A percentile compares a stretch with the other conserved stretches of the same genome.
These are phyloP conservation scores for Premnoplex brunnescens DNA, from an alignment of 2,797 vertebrate species.

Conservation along the genomic window DNA sequence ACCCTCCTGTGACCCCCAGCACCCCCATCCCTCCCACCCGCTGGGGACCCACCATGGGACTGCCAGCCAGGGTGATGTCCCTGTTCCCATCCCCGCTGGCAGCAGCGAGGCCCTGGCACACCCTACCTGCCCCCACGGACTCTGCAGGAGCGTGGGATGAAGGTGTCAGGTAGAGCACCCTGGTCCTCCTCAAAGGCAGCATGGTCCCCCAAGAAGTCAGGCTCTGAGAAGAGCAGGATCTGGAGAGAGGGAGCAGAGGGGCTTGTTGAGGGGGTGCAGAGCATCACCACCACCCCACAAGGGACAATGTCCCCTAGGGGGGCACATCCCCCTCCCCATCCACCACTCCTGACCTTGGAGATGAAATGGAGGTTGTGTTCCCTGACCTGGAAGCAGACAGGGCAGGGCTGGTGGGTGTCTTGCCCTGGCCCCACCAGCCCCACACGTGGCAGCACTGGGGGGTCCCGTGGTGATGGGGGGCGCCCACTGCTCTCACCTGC, in stretches of 20 bases:
- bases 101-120: accelerated
- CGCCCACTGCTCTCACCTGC: constrained; percentile 67
- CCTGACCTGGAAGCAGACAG: constrained; percentile 66
- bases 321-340: neutral
- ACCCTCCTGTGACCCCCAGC: neutral
- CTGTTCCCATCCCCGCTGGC: accelerated
- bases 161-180: constrained; percentile 59
- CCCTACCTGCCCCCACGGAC: constrained; percentile 87
- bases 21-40: accelerated
- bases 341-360: constrained; percentile 67
- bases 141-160: constrained; percentile 83
- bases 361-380: constrained; percentile 74
- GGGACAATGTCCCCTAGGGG: accelerated
- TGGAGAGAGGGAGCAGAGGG: constrained; percentile 41
- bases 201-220: constrained; percentile 83
- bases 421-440: accelerated
- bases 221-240: constrained; percentile 88
- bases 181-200: constrained; percentile 76
- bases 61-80: neutral
- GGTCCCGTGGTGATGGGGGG: accelerated
- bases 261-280: neutral
- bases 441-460: accelerated
- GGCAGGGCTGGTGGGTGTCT: neutral
- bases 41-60: accelerated
- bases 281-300: accelerated